Base-by-base conservation (phyloP, 2,113 vertebrate species). In the Guaruba guarouba region DNA sequence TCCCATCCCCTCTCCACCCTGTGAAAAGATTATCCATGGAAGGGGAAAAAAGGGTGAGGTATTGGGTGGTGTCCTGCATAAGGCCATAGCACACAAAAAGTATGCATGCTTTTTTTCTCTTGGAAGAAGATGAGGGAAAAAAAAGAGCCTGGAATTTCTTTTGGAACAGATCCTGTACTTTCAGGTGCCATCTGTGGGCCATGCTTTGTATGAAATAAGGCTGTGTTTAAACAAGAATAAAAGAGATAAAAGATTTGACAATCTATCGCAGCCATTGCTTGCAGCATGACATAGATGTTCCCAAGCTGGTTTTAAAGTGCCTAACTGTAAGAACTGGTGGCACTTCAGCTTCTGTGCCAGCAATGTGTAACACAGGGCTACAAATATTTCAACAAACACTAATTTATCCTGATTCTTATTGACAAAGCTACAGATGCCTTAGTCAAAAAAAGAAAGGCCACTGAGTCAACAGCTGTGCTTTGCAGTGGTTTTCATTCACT, bases 41-140 rank as follows among this genome's bases (percentile, higher is more conserved):
- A 94, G 77, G 89, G 88, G 94, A 91, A 96, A 85, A 95, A 94
- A 95, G 93, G 96, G 96, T 97, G 95, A 97, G 87, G 92, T 92
- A 84, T 86, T 94, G 95, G 96, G 96, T 94, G 97, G 94, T 95
- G 96, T 93, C 79, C 85, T 84, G 88, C 87, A 89, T 84, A 86
- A 93, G 89, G 92, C 87, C 91, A 92, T 95, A 95, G 88, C 70
- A 95, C 75, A 90, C 69, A 90, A 67, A 93, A 96, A 96, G 25
- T 90, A 87, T 92, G 79, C 55, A 66, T 78, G 55, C 12, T 82
- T 93, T 96, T 88, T 83, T 92, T 69, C 78, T 90, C 90, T 96
- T 96, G 96, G 91, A 96, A 97, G 88, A 86, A 85, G 89, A 96
- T 66, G 87, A 96, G 92, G 75, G 39, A 29, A 28, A 89, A 95